Conservation (phyloP, 2,888 invertebrate genomes). For the Arrhopalites spinosus region DNA sequence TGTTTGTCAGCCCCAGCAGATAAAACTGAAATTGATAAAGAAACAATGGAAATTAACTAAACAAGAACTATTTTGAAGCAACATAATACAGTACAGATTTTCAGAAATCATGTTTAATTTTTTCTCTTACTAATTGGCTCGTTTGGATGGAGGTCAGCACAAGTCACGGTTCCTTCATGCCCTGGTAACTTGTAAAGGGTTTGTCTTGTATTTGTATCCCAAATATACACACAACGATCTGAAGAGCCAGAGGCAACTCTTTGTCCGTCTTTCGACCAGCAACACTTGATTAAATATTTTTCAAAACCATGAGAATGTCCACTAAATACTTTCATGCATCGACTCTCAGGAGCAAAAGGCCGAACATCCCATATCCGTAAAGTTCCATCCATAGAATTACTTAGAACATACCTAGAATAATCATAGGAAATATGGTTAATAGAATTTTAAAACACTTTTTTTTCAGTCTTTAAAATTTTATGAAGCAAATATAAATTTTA, state of each 20-base stretch:
- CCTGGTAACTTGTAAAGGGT: constrained; percentile 96
- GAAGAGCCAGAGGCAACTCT: constrained; percentile 91
- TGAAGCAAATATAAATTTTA: constrained; percentile 49
- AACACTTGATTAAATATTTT: constrained; percentile 84
- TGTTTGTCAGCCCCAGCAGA: constrained; percentile 96
- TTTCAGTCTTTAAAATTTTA: neutral
- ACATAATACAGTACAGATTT: constrained; percentile 13
- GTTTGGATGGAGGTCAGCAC: constrained; percentile 90
- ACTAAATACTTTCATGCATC: constrained; percentile 80
- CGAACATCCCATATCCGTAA: constrained; percentile 95
- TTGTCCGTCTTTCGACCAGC: constrained; percentile 92
- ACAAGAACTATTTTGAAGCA: constrained; percentile 4
- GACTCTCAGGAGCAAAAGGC: constrained; percentile 89
- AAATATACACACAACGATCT: constrained; percentile 93
- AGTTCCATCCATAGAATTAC: constrained; percentile 94
- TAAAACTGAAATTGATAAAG: constrained; percentile 67
- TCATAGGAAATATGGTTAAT: neutral
- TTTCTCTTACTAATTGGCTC: constrained; percentile 86
- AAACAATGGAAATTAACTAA: constrained; percentile 2
- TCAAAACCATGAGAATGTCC: constrained; percentile 56
- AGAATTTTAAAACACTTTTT: neutral
- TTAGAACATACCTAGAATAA: constrained; percentile 69
- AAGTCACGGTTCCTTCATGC: constrained; percentile 96
- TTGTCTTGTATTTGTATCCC: constrained; percentile 92
- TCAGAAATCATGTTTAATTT: no score